Conservation (phyloP, 1,140 invertebrate species). For the Apis florea region DNA sequence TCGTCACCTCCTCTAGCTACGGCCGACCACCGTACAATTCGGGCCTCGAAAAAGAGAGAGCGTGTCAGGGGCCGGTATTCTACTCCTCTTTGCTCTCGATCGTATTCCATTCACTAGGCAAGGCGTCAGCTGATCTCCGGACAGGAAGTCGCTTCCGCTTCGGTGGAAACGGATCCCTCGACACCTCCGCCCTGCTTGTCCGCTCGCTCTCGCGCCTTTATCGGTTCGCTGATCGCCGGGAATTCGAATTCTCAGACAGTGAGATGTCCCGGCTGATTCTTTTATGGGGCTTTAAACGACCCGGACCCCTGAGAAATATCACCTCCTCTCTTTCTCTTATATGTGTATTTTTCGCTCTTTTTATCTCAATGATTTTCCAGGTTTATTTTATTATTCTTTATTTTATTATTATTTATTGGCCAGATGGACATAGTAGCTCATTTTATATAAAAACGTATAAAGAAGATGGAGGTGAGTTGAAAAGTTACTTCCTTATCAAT, state of each 20-base stretch:
- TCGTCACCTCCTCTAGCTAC: conserved; percentile 40
- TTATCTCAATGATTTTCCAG: not conserved
- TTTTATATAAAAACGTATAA: no score
- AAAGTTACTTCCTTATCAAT: no score
- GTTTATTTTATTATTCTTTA: no score
- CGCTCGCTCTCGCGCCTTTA: conserved; percentile 17
- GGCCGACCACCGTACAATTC: conserved; percentile 19
- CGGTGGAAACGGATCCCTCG: conserved; percentile 43
- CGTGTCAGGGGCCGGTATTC: conserved; percentile 8
- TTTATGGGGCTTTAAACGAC: conserved; percentile 20
- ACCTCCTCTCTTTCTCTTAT: not conserved
- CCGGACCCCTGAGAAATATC: not conserved
- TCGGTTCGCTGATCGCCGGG: conserved; percentile 44
- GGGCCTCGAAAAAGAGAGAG: conserved; percentile 19
- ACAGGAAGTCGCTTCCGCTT: conserved; percentile 56
- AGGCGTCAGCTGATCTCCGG: conserved; percentile 62
- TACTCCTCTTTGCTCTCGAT: conserved; percentile 38
- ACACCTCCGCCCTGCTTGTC: conserved; percentile 12
- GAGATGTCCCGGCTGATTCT: conserved; percentile 16
- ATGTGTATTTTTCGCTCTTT: not conserved
- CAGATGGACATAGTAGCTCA: no score
- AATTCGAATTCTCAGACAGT: conserved; percentile 56
- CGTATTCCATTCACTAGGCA: conserved; percentile 60
- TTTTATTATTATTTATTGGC: no score
- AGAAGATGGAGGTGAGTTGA: no score